phyloP scores from a whole-genome alignment of 1,140 invertebrate species.

The Drosophila carrolli region DNA sequence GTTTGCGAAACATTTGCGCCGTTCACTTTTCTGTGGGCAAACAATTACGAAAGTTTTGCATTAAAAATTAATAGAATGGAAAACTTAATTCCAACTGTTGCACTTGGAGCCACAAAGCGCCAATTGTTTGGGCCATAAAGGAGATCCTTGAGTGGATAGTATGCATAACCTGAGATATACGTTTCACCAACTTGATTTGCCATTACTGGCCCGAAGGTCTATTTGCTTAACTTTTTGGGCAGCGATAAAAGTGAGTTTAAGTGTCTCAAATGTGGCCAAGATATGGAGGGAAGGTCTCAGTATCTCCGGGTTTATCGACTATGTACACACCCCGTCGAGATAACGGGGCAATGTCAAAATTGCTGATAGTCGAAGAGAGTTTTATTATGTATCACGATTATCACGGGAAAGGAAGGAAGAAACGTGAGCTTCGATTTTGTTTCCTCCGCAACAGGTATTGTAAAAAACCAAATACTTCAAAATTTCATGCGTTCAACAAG shows the following conservation, averaged over 20 bases:
- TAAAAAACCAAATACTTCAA: constrained; percentile 16
- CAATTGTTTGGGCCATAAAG: constrained; percentile 20
- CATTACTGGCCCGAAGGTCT: constrained; percentile 31
- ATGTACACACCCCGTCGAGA: constrained; percentile 16
- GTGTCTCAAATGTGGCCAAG: constrained; percentile 10
- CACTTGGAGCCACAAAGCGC: constrained; percentile 30
- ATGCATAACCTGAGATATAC: constrained; percentile 13
- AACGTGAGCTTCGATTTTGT: constrained; percentile 37
- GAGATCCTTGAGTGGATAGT: constrained; percentile 25
- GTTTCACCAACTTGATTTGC: constrained; percentile 22
- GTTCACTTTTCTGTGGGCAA: constrained; percentile 65
- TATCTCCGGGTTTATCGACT: constrained; percentile 8
- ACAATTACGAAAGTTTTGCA: constrained; percentile 74
- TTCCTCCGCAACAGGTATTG: constrained; percentile 56
- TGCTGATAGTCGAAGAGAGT: constrained; percentile 5
- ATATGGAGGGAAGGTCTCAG: constrained; percentile 30
- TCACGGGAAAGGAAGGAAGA: constrained; percentile 4
- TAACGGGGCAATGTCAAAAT: constrained; percentile 18
- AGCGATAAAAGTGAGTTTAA: constrained; percentile 36
- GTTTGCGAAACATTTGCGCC: constrained; percentile 57
- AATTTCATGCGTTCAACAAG: constrained; percentile 35
- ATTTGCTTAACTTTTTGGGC: constrained; percentile 27
- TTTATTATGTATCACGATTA: constrained; percentile 29
- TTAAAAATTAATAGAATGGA: constrained; percentile 70
- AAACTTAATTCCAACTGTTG: constrained; percentile 49